Evolutionary conservation across 1,140 invertebrate genomes (phyloP), one percentile per base, ranked within the genome.

Genomic region (Tetramorium simillimum): DNA sequence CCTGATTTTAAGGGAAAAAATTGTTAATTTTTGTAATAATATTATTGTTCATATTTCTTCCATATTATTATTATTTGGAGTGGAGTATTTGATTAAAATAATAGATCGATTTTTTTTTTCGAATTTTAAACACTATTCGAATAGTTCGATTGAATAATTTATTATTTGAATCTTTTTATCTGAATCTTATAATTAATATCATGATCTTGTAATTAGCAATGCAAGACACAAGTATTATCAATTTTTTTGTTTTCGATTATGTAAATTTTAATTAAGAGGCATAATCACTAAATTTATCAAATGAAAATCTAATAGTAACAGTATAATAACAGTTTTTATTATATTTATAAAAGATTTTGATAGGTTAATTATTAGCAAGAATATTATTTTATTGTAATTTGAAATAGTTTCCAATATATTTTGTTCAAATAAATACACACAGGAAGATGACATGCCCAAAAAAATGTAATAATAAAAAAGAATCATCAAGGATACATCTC

Each of bases 401-500:
- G 63, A 18, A 24, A 10, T 21, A 16, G 3, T 80, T 51, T 69
- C n/a, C 33, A 33, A 80, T 53, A 80, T 53, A 69, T 53, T 65
- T 65, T 80, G 43, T 80, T 69, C 40, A 80, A 67, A 78, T 63
- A 49, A 40, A 37, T 65, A 46, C 40, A 43, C 46, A 10, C 12
- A 78, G 3, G 6, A 67, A 69, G 5, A 21, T 81, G 14, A n/a
- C 7, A 78, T 63, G 58, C 18, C 3, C 21, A 62, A 43, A 33
- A 33, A 77, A 62, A 46, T 62, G 18, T 77, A 62, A 76, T 76
- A 60, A 73, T 73, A 21, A 58, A 63, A 60, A 62, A 18, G 16
- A 40, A 62, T 63, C 10, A 43, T 24, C 24, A 78, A 46, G 63
- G 63, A 78, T 37, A 78, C 6, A n/a, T 46, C 0, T 63, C 18